phyloP scores from a whole-genome alignment of 2,888 invertebrate species.

The Diaphora mendica region DNA sequence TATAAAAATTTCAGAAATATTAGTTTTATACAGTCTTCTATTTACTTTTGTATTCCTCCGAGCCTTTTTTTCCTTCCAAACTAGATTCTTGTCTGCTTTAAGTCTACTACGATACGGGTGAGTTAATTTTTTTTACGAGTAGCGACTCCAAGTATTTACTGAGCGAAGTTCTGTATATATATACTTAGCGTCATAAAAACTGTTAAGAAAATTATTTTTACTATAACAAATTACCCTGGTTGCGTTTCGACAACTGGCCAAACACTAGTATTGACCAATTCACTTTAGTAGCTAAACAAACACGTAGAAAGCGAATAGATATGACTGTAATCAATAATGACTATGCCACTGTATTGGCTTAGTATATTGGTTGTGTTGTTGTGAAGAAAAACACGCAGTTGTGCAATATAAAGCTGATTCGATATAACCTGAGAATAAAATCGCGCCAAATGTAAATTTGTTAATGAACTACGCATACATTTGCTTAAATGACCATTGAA shows the following conservation, averaged over 20 bases:
- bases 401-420: not conserved
- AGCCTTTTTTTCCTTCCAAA: too few species aligned
- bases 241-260: not conserved
- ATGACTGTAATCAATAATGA: not conserved
- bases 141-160: too few species aligned
- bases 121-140: too few species aligned
- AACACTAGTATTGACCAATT: not conserved
- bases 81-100: too few species aligned
- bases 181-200: not conserved
- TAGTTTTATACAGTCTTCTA: too few species aligned
- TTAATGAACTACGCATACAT: constrained; percentile 35
- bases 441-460: constrained; percentile 7
- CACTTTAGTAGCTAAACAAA: not conserved
- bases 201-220: not conserved
- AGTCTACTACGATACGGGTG: too few species aligned
- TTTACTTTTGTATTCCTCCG: too few species aligned
- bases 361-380: not conserved
- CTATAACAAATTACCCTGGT: not conserved
- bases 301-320: not conserved
- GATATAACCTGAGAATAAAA: constrained; percentile 14
- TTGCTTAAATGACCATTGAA: constrained; percentile 30
- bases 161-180: too few species aligned
- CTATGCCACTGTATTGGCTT: not conserved
- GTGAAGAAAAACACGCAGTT: not conserved
- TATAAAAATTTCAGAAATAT: too few species aligned